A percentile compares a stretch with the other conserved stretches of the same genome.
These are phyloP conservation scores for Phortica variegata DNA, from an alignment of 1,140 invertebrate genomes.

Conservation along the genomic window DNA sequence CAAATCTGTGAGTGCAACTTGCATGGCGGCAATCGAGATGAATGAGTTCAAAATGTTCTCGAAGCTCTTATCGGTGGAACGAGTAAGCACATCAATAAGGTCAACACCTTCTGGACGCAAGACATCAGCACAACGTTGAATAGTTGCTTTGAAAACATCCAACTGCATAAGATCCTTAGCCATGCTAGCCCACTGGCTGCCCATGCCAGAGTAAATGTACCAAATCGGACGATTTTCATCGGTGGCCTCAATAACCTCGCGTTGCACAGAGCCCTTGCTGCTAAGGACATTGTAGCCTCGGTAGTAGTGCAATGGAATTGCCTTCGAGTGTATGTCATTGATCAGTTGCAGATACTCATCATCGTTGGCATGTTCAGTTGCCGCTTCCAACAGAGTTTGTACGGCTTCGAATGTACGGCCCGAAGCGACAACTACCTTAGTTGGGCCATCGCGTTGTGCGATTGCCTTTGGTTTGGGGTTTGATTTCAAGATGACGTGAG, in stretches of 20 bases:
- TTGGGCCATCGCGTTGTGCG: slow-evolving; percentile 60
- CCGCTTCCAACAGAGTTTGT: slow-evolving; percentile 66
- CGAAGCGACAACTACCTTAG: slow-evolving; percentile 75
- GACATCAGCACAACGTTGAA: slow-evolving; percentile 73
- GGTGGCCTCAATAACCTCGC: slow-evolving; percentile 53
- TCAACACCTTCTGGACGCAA: slow-evolving; percentile 78
- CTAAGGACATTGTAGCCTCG: slow-evolving; percentile 77
- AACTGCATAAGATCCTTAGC: slow-evolving; percentile 79
- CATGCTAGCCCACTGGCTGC: slow-evolving; percentile 95
- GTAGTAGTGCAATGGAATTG: slow-evolving; percentile 70
- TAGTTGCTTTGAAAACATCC: slow-evolving; percentile 75
- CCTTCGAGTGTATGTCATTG: slow-evolving; percentile 70
- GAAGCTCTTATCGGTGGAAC: slow-evolving; percentile 72
- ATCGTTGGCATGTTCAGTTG: slow-evolving; percentile 64
- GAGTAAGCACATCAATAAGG: slow-evolving; percentile 77
- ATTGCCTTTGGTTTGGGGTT: slow-evolving; percentile 71
- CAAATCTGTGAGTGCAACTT: slow-evolving; percentile 88
- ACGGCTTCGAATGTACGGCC: slow-evolving; percentile 85
- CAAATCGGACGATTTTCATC: slow-evolving; percentile 78
- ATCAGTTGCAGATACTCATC: slow-evolving; percentile 77
- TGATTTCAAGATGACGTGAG: slow-evolving; percentile 82
- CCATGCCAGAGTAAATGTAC: slow-evolving; percentile 96
- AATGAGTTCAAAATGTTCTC: slow-evolving; percentile 87
- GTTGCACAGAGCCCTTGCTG: slow-evolving; percentile 41
- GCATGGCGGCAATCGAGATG: slow-evolving; percentile 90